Percentiles rank a stretch among this genome's conserved stretches.
phyloP scores from a whole-genome alignment of 2,113 vertebrate genomes.

The Andinoacara biseriatus region DNA sequence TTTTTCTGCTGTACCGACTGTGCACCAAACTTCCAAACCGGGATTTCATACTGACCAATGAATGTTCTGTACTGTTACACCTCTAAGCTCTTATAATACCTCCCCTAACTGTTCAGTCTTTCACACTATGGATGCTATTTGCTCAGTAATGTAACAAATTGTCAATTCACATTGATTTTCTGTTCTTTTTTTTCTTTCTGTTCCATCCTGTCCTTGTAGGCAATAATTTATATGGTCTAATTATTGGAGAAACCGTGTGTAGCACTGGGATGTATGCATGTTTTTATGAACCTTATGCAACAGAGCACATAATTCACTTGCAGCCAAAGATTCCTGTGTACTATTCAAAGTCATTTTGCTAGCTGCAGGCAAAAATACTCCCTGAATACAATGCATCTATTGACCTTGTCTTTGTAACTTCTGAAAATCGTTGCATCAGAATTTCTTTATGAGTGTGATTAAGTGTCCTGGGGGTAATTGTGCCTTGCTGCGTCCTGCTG shows the following conservation, averaged over 20 bases:
- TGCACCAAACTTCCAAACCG: not conserved
- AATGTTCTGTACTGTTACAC: not conserved
- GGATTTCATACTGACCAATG: not conserved
- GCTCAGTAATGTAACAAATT: conserved; percentile 34
- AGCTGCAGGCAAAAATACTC: conserved; percentile 23
- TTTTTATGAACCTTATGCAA: conserved; percentile 50
- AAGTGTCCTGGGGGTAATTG: conserved; percentile 40
- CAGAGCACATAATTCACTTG: conserved; percentile 40
- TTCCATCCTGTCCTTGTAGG: conserved; percentile 4
- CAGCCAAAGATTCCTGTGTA: conserved; percentile 32
- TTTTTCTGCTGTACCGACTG: not conserved
- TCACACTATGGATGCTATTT: conserved; percentile 21
- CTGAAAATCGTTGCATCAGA: conserved; percentile 57
- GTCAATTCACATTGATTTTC: conserved; percentile 32
- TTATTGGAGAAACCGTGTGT: conserved; percentile 44
- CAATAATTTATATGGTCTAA: conserved; percentile 51
- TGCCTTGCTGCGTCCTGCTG: conserved; percentile 40
- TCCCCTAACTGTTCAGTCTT: conserved; percentile 23
- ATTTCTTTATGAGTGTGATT: conserved; percentile 49
- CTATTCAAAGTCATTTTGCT: conserved; percentile 37
- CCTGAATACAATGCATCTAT: conserved; percentile 31
- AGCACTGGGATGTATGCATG: conserved; percentile 13
- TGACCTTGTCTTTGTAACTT: conserved; percentile 63
- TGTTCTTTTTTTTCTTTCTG: conserved; percentile 19
- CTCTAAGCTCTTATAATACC: conserved; percentile 23